A percentile compares a stretch with the other conserved stretches of the same genome.
phyloP scores from a whole-genome alignment of 2,113 vertebrate genomes.

The Apodemus speciosus region DNA sequence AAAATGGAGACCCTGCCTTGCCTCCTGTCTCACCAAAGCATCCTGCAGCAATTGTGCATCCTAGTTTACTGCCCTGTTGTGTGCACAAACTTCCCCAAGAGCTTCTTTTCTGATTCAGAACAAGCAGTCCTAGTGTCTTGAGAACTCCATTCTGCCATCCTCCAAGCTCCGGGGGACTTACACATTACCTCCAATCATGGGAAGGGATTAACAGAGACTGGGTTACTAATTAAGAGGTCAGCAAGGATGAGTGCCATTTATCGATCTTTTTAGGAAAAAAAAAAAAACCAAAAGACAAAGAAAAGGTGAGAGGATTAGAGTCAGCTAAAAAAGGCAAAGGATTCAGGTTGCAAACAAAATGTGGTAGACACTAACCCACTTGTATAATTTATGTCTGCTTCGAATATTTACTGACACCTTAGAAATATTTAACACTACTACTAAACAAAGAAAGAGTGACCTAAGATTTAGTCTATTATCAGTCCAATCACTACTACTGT shows the following conservation, averaged over 20 bases:
- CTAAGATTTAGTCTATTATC: neutral
- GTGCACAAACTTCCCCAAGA: neutral
- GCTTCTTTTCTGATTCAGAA: neutral
- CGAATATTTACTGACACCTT: conserved; percentile 42
- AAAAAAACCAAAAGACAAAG: neutral
- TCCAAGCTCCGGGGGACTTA: neutral
- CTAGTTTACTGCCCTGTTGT: neutral
- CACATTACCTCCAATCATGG: neutral
- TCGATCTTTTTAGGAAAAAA: neutral
- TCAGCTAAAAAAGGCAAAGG: neutral
- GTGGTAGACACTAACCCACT: neutral
- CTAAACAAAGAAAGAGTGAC: conserved; percentile 1
- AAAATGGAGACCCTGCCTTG: conserved; percentile 1
- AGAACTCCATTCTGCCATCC: neutral
- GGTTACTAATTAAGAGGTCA: neutral
- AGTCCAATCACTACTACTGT: conserved; percentile 3
- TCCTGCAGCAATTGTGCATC: conserved; percentile 1
- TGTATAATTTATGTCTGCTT: conserved; percentile 43
- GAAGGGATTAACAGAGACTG: neutral
- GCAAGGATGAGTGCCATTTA: neutral
- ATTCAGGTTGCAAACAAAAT: conserved; percentile 17
- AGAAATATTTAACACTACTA: neutral
- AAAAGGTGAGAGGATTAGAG: neutral
- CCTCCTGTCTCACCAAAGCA: neutral
- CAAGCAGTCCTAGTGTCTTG: neutral